Conservation (phyloP, 2,888 invertebrate genomes). For the Catocala sponsa region DNA sequence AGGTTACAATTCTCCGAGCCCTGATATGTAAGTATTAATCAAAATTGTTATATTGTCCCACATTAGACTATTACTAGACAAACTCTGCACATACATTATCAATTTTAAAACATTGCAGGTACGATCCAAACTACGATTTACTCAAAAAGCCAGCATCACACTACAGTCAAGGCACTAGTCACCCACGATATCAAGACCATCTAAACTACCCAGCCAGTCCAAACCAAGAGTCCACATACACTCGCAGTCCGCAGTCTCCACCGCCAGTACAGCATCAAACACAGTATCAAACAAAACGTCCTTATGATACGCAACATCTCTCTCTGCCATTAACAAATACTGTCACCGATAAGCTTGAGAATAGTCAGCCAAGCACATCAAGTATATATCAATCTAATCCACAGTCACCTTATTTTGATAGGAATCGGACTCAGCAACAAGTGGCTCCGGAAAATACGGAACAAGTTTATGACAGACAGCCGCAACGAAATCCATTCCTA, state of each 20-base stretch:
- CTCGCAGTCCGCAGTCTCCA: slow-evolving; percentile 82
- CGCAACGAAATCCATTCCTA: slow-evolving; percentile 77
- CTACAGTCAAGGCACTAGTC: slow-evolving; percentile 80
- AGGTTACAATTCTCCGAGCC: slow-evolving; percentile 92
- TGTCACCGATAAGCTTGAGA: slow-evolving; percentile 75
- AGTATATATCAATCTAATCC: slow-evolving; percentile 78
- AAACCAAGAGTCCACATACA: slow-evolving; percentile 85
- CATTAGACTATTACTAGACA: slow-evolving; percentile 3
- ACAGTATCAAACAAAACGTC: slow-evolving; percentile 74
- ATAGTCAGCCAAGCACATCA: slow-evolving; percentile 72
- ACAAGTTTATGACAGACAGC: slow-evolving; percentile 72
- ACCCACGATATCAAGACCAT: slow-evolving; percentile 78
- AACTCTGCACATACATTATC: slow-evolving; percentile 9
- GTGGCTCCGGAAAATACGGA: slow-evolving; percentile 65
- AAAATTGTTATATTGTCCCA: not conserved
- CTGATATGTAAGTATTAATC: slow-evolving; percentile 86
- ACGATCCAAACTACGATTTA: slow-evolving; percentile 86
- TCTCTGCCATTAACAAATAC: slow-evolving; percentile 82
- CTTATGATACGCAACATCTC: slow-evolving; percentile 82
- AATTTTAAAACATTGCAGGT: slow-evolving; percentile 74
- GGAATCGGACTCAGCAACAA: slow-evolving; percentile 73
- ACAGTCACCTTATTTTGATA: slow-evolving; percentile 86
- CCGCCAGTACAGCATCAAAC: slow-evolving; percentile 73
- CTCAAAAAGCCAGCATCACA: slow-evolving; percentile 86
- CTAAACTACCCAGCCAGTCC: slow-evolving; percentile 74